A percentile compares a stretch with the other conserved stretches of the same genome.
Conservation (phyloP, 1,140 invertebrate genomes). For the Coptotermes formosanus region DNA sequence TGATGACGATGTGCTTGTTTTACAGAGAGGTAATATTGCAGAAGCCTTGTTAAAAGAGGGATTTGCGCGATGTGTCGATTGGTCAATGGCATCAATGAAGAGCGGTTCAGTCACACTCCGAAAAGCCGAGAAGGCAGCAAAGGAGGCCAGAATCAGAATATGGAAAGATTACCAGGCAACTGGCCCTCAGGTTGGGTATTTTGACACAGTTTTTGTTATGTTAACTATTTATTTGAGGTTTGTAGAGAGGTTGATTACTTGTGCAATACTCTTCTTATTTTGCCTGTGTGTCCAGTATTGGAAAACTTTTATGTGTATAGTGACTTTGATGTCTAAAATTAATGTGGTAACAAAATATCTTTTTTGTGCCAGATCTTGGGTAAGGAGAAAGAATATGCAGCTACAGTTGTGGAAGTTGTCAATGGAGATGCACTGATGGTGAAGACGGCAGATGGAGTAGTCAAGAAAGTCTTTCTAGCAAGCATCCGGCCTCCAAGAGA, state of each 20-base stretch:
- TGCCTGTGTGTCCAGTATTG: conserved; percentile 2
- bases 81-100: conserved; percentile 89
- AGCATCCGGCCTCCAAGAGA: conserved; percentile 88
- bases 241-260: too few relatives aligned
- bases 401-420: conserved; percentile 87
- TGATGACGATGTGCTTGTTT: conserved; percentile 35
- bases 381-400: conserved; percentile 83
- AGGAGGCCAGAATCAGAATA: conserved; percentile 79
- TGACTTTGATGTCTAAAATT: conserved; percentile 32
- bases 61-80: conserved; percentile 95
- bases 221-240: too few relatives aligned
- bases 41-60: conserved; percentile 88
- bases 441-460: conserved; percentile 71
- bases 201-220: too few relatives aligned
- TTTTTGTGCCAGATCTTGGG: conserved; percentile 57
- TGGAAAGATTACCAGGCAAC: conserved; percentile 83
- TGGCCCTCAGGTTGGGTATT: conserved; percentile 30
- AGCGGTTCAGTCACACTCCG: conserved; percentile 78
- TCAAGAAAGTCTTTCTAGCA: conserved; percentile 93
- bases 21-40: conserved; percentile 87
- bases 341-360: conserved; percentile 35
- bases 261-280: too few relatives aligned
- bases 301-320: background rate
- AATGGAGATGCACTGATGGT: conserved; percentile 92
- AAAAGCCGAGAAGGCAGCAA: conserved; percentile 81